These are phyloP conservation scores for Brachystomella parvula DNA, from an alignment of 1,140 invertebrate genomes.

Conservation along the genomic window DNA sequence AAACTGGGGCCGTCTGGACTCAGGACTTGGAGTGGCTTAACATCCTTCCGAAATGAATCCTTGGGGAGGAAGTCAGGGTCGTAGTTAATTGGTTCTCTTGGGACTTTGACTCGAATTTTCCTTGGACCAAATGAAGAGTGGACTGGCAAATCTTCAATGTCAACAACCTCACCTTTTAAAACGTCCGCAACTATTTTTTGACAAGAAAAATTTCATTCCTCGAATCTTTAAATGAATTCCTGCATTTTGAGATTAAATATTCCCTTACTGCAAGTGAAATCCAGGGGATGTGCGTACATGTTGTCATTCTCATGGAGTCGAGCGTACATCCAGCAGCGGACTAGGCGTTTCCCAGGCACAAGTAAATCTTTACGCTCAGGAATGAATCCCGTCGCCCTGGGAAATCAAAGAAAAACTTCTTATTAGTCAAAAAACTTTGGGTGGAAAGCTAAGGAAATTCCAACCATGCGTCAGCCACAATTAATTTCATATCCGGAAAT, in stretches of 20 bases:
- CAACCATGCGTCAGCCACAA: conserved; percentile 15
- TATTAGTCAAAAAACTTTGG: too few relatives aligned
- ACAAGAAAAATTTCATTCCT: neutral
- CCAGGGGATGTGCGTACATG: conserved; percentile 36
- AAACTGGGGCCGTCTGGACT: conserved; percentile 35
- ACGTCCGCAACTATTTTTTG: conserved; percentile 35
- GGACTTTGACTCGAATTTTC: conserved; percentile 16
- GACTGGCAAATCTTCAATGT: conserved; percentile 32
- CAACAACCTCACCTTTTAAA: conserved; percentile 25
- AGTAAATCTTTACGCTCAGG: too few relatives aligned
- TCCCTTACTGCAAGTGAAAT: conserved; percentile 27
- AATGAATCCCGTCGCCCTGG: conserved; percentile 21
- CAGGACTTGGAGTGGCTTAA: conserved; percentile 30
- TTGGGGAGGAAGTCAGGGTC: conserved; percentile 22
- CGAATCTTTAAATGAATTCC: neutral
- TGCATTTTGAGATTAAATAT: neutral
- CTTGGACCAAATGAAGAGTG: neutral
- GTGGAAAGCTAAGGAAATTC: neutral
- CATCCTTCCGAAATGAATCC: conserved; percentile 22
- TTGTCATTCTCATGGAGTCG: conserved; percentile 32
- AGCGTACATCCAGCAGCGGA: conserved; percentile 35
- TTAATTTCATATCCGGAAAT: neutral
- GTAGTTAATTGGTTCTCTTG: conserved; percentile 31
- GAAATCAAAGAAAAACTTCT: neutral
- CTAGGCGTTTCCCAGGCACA: conserved; percentile 27